Conservation (phyloP, 1,140 invertebrate species). For the Heterodera carotae region DNA sequence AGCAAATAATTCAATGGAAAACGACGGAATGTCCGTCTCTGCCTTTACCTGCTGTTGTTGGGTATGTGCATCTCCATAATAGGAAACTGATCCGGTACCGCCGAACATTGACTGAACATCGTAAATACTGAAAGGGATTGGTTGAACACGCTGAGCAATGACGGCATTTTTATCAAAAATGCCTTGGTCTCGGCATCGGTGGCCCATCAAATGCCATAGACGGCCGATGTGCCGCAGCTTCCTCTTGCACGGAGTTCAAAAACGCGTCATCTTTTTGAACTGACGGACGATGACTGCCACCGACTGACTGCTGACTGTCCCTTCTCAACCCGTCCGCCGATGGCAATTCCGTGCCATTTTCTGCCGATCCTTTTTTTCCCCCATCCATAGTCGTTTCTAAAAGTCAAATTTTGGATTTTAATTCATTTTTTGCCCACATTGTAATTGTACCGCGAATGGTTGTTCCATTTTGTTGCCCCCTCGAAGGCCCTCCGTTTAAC, state of each 20-base stretch:
- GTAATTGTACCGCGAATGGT: no score
- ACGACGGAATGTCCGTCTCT: not conserved
- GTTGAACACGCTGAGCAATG: not conserved
- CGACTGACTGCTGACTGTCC: slow-evolving; percentile 8
- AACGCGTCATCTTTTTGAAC: slow-evolving; percentile 40
- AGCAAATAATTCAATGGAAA: not conserved
- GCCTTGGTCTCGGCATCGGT: slow-evolving; percentile 25
- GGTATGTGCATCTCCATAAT: slow-evolving; percentile 1
- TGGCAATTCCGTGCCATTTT: not conserved
- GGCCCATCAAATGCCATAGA: slow-evolving; percentile 6
- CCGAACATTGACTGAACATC: slow-evolving; percentile 53
- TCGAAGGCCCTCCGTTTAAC: not conserved
- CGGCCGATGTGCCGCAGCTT: slow-evolving; percentile 5
- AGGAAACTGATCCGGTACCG: slow-evolving; percentile 18
- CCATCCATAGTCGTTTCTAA: not conserved
- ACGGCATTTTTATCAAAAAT: slow-evolving; percentile 1
- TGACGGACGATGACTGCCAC: not conserved
- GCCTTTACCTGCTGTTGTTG: slow-evolving; percentile 28
- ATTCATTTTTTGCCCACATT: not conserved
- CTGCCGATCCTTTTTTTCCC: slow-evolving; percentile 19
- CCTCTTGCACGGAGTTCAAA: slow-evolving; percentile 42
- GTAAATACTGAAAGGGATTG: slow-evolving; percentile 44
- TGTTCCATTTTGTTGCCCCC: not conserved
- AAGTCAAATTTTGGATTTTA: not conserved
- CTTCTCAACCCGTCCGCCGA: slow-evolving; percentile 7